A percentile compares a stretch with the other conserved stretches of the same genome.
These are phyloP conservation scores for Lycaon pictus DNA, from an alignment of 2,113 vertebrate species.

Conservation along the genomic window DNA sequence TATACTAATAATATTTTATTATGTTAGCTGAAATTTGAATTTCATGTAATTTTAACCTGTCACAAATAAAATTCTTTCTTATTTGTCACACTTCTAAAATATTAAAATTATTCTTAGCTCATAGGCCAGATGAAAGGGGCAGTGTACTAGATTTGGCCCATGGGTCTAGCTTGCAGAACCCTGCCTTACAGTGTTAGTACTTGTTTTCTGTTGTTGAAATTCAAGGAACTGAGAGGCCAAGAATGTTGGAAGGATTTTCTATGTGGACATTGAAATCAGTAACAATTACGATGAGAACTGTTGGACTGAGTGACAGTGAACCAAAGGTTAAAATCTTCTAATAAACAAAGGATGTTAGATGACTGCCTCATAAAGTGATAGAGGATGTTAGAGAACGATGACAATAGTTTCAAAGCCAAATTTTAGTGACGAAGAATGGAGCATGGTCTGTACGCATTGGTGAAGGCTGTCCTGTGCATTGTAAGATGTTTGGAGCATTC, in stretches of 20 bases:
- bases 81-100: neutral
- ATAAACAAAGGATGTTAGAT: neutral
- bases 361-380: neutral
- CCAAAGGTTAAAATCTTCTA: neutral
- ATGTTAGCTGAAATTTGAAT: slow-evolving; percentile 24
- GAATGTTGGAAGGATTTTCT: neutral
- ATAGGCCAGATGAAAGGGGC: neutral
- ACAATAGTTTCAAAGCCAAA: neutral
- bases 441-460: neutral
- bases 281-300: neutral
- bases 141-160: neutral
- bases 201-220: slow-evolving; percentile 13
- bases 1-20: slow-evolving; percentile 32
- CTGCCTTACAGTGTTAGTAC: neutral
- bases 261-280: neutral
- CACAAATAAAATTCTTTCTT: slow-evolving; percentile 7
- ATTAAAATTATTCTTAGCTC: slow-evolving; percentile 31
- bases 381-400: neutral
- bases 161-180: neutral
- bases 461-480: neutral
- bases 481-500: neutral
- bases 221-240: neutral
- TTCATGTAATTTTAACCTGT: neutral
- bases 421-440: neutral
- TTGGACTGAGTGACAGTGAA: neutral